Evolutionary conservation across 2,888 invertebrate genomes (phyloP).

Genomic region (Pristionchus entomophagus): DNA sequence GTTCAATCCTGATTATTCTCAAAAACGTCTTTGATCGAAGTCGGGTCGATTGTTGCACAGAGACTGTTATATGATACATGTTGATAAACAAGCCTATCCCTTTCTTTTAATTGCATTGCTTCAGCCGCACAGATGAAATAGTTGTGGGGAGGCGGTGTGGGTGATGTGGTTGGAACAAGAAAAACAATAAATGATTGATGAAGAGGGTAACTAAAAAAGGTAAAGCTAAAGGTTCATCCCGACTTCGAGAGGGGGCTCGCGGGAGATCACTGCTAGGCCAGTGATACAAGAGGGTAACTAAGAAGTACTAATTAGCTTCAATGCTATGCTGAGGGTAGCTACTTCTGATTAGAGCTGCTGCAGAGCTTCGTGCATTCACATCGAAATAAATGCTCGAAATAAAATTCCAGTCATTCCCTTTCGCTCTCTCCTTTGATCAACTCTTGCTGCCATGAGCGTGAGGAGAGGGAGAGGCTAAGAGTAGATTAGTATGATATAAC

Average conservation of each 20-base stretch:
- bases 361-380: background rate
- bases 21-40: constrained; percentile 18
- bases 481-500: constrained; percentile 43
- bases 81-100: constrained; percentile 19
- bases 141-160: too few relatives aligned
- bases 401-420: constrained; percentile 26
- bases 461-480: background rate
- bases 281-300: too few relatives aligned
- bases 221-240: too few relatives aligned
- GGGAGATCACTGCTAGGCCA: too few relatives aligned
- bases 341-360: too few relatives aligned
- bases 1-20: background rate
- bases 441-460: constrained; percentile 35
- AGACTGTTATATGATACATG: constrained; percentile 17
- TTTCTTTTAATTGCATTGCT: background rate
- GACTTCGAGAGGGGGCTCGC: too few relatives aligned
- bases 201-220: too few relatives aligned
- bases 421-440: constrained; percentile 42
- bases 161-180: too few relatives aligned
- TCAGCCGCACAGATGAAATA: too few relatives aligned
- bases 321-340: too few relatives aligned
- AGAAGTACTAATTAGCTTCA: too few relatives aligned
- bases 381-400: background rate
- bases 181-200: too few relatives aligned
- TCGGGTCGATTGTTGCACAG: constrained; percentile 19